These are phyloP conservation scores for Sinocyclocheilus anophthalmus DNA, from an alignment of 2,113 vertebrate species.

Conservation along the genomic window DNA sequence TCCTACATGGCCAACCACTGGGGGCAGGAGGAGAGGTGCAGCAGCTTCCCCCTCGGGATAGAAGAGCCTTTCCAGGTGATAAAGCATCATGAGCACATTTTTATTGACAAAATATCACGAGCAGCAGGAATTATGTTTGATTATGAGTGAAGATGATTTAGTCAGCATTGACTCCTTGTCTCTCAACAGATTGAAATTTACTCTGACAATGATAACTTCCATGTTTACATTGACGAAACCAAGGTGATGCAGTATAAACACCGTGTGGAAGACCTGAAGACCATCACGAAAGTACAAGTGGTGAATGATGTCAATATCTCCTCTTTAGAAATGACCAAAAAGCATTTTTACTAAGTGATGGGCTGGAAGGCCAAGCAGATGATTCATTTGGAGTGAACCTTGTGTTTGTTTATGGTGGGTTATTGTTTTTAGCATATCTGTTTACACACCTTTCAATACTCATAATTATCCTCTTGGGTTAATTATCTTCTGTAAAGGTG, in stretches of 20 bases:
- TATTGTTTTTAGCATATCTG: slow-evolving; percentile 30
- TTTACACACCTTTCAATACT: slow-evolving; percentile 26
- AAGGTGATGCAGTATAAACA: slow-evolving; percentile 79
- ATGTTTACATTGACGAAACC: slow-evolving; percentile 74
- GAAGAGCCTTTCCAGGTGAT: slow-evolving; percentile 81
- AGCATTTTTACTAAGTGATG: slow-evolving; percentile 66
- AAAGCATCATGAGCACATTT: not conserved
- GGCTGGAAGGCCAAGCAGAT: not conserved
- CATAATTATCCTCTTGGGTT: slow-evolving; percentile 12
- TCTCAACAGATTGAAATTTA: slow-evolving; percentile 78
- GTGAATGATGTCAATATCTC: slow-evolving; percentile 76
- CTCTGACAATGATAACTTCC: slow-evolving; percentile 77
- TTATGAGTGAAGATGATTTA: not conserved
- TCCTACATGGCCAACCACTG: slow-evolving; percentile 75
- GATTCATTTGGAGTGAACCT: slow-evolving; percentile 31
- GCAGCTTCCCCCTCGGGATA: slow-evolving; percentile 69
- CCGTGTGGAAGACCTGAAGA: slow-evolving; percentile 71
- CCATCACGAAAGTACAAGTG: slow-evolving; percentile 78
- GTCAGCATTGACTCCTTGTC: not conserved
- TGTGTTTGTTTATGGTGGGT: slow-evolving; percentile 51
- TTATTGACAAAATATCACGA: not conserved
- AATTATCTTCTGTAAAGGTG: not conserved
- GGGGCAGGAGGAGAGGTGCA: slow-evolving; percentile 77
- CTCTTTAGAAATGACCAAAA: slow-evolving; percentile 77
- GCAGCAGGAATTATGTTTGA: not conserved